Evolutionary conservation across 92 coral and sea anemone genomes (phyloP).

Genomic region (Zoanthus sociatus): DNA sequence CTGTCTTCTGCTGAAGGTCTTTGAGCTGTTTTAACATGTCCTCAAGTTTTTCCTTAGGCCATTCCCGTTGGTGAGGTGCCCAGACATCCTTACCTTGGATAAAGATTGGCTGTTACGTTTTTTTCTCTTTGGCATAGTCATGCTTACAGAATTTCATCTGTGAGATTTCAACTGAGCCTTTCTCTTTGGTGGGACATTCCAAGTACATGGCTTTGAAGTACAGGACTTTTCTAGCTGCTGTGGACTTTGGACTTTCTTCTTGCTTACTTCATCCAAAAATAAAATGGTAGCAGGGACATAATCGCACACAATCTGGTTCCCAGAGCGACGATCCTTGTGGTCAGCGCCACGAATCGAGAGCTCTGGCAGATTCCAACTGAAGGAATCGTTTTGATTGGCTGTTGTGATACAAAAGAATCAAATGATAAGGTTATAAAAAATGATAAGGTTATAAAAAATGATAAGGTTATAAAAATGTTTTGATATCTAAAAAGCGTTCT

Average conservation of each 20-base stretch:
- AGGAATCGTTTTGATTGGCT: too few species aligned
- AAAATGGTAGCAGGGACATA: constrained; percentile 51
- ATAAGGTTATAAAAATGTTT: too few species aligned
- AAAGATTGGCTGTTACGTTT: constrained; percentile 18
- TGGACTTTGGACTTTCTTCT: constrained; percentile 9
- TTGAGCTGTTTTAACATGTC: constrained; percentile 23
- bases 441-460: too few species aligned
- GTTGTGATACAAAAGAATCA: too few species aligned
- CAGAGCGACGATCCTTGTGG: too few species aligned
- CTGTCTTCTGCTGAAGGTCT: constrained; percentile 41
- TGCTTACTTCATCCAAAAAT: constrained; percentile 28
- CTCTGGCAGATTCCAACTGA: too few species aligned
- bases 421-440: too few species aligned
- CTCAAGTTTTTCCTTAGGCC: constrained; percentile 31
- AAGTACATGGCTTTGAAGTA: constrained; percentile 52
- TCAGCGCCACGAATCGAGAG: too few species aligned
- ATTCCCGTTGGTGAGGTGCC: constrained; percentile 23
- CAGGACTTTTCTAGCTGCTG: constrained; percentile 17
- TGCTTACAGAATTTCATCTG: constrained; percentile 33
- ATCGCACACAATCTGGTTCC: too few species aligned
- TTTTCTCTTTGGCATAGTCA: constrained; percentile 46
- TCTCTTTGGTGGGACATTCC: constrained; percentile 53
- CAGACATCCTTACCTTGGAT: constrained; percentile 15
- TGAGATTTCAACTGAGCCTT: constrained; percentile 27
- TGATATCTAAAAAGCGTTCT: too few species aligned